phyloP scores from a whole-genome alignment of 2,888 invertebrate genomes.

The Aricia artaxerxes region DNA sequence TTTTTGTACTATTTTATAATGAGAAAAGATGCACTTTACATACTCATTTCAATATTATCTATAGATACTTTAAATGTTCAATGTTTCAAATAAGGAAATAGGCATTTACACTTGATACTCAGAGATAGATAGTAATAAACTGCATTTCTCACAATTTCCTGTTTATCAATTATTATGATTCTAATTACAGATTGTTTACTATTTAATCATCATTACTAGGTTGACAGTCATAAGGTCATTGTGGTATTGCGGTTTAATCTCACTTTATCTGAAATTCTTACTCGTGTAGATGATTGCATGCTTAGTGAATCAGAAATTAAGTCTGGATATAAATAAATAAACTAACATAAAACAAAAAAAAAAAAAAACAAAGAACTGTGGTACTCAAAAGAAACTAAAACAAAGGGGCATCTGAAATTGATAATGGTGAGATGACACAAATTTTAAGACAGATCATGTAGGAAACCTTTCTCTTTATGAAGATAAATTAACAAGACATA shows the following conservation, averaged over 20 bases:
- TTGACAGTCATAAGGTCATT: background rate
- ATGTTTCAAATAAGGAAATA: background rate
- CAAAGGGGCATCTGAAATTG: too few species aligned
- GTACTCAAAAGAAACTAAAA: too few species aligned
- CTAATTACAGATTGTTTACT: background rate
- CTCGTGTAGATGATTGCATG: background rate
- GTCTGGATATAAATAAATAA: background rate
- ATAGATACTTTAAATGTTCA: background rate
- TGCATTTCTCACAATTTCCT: background rate
- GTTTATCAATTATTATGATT: slow-evolving; percentile 5
- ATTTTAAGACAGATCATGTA: too few species aligned
- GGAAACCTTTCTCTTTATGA: too few species aligned
- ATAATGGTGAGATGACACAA: too few species aligned
- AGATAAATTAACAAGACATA: too few species aligned
- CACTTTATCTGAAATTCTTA: background rate
- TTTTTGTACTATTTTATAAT: too few species aligned
- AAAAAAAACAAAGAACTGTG: too few species aligned
- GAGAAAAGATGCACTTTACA: too few species aligned
- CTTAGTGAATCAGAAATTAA: background rate
- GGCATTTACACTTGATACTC: background rate
- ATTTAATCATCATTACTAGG: background rate
- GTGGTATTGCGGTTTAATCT: background rate
- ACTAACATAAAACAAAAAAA: too few species aligned
- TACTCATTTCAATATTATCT: too few species aligned
- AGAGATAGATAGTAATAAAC: slow-evolving; percentile 1